phyloP scores from a whole-genome alignment of 2,113 vertebrate genomes.

The Brachyistius frenatus region DNA sequence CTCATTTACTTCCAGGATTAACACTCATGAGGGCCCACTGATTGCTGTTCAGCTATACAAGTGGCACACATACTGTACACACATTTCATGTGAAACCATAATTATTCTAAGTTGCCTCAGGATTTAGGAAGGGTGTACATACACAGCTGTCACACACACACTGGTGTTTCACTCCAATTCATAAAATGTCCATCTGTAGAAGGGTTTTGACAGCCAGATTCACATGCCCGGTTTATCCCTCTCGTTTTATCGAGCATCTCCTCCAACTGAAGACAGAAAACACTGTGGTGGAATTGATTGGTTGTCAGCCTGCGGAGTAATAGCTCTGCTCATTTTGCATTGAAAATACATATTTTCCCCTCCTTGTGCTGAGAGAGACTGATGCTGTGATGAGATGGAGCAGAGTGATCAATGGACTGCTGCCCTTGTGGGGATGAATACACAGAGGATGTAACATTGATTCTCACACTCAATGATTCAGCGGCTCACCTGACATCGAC shows the following conservation, averaged over 20 bases:
- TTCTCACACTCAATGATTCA: constrained; percentile 45
- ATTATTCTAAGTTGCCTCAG: constrained; percentile 36
- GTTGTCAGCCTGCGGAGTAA: constrained; percentile 75
- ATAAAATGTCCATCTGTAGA: constrained; percentile 59
- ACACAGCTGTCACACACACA: constrained; percentile 44
- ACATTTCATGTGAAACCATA: constrained; percentile 20
- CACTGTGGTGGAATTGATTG: constrained; percentile 78
- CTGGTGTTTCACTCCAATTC: constrained; percentile 41
- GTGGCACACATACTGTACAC: not conserved
- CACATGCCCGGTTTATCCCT: constrained; percentile 64
- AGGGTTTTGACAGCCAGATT: constrained; percentile 55
- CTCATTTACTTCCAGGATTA: not conserved
- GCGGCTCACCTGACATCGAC: constrained; percentile 46
- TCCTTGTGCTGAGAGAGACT: constrained; percentile 55
- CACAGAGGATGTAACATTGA: constrained; percentile 41
- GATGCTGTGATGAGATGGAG: constrained; percentile 60
- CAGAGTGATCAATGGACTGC: constrained; percentile 69
- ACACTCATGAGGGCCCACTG: not conserved
- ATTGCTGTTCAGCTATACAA: constrained; percentile 18
- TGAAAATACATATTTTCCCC: constrained; percentile 70
- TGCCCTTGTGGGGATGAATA: constrained; percentile 58
- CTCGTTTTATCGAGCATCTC: constrained; percentile 71
- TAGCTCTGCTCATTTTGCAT: constrained; percentile 74
- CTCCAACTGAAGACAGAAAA: constrained; percentile 70
- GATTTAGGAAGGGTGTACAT: constrained; percentile 18